Evolutionary conservation across 2,888 invertebrate genomes (phyloP).

Genomic region (Hemithea aestivaria): DNA sequence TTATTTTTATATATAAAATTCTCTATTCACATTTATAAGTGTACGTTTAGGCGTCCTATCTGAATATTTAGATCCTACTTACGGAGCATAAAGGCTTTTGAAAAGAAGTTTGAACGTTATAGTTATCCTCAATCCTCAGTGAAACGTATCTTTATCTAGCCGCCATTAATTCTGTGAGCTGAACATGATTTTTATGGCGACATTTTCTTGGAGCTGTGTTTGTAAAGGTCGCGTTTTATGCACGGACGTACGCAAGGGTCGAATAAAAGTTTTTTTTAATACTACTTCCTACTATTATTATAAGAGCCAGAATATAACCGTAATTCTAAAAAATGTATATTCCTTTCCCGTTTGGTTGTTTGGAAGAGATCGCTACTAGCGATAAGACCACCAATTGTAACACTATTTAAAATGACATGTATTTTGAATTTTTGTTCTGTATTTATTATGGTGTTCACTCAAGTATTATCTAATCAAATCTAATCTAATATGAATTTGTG

Average conservation of each 20-base stretch:
- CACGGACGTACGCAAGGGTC: conserved; percentile 8
- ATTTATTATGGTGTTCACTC: too few relatives aligned
- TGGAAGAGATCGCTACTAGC: too few relatives aligned
- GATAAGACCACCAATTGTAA: too few relatives aligned
- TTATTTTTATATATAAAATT: background rate
- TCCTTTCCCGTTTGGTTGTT: too few relatives aligned
- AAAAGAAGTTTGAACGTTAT: conserved; percentile 8
- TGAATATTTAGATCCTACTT: conserved; percentile 11
- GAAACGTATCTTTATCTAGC: conserved; percentile 20
- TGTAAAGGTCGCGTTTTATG: conserved; percentile 58
- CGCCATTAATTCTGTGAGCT: conserved; percentile 40
- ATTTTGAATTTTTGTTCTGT: too few relatives aligned
- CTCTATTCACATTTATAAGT: conserved; percentile 2
- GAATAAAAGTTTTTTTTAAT: too few relatives aligned
- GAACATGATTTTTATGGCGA: conserved; percentile 47
- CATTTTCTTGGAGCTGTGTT: conserved; percentile 59
- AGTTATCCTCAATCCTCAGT: conserved; percentile 9
- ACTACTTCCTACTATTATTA: too few relatives aligned
- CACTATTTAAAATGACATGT: too few relatives aligned
- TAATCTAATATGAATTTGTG: too few relatives aligned
- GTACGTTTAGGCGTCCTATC: conserved; percentile 4
- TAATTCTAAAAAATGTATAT: too few relatives aligned
- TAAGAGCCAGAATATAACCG: too few relatives aligned
- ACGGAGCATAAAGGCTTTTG: conserved; percentile 2
- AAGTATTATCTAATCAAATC: too few relatives aligned